phyloP scores from a whole-genome alignment of 2,888 invertebrate species.

The Synanthedon tipuliformis region DNA sequence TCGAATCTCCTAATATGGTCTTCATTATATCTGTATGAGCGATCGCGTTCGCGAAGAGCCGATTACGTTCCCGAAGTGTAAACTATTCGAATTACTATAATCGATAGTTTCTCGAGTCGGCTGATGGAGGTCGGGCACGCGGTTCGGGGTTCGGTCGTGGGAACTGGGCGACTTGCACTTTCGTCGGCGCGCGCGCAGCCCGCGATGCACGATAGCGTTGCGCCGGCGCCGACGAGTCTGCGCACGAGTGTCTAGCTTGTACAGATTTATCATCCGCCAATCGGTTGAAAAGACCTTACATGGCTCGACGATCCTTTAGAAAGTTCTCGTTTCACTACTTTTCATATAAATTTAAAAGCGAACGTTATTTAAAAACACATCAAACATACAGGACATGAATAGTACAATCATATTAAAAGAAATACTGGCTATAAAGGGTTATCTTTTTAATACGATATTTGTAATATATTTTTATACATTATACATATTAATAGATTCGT shows the following conservation, averaged over 20 bases:
- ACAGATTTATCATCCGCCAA: constrained; percentile 41
- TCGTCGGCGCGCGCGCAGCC: constrained; percentile 40
- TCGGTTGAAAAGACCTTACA: constrained; percentile 12
- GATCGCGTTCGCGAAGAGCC: constrained; percentile 31
- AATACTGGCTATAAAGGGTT: too few relatives aligned
- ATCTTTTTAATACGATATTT: too few relatives aligned
- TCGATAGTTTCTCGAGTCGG: constrained; percentile 36
- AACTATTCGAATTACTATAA: constrained; percentile 48
- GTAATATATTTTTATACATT: too few relatives aligned
- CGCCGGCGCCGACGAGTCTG: constrained; percentile 51
- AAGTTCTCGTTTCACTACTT: constrained; percentile 10
- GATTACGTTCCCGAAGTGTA: constrained; percentile 44
- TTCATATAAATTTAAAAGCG: too few relatives aligned
- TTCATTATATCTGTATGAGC: constrained; percentile 20
- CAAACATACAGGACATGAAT: too few relatives aligned
- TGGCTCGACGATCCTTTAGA: constrained; percentile 18
- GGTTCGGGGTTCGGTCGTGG: constrained; percentile 31
- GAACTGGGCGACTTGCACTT: constrained; percentile 66
- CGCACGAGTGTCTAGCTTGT: constrained; percentile 31
- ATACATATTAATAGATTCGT: too few relatives aligned
- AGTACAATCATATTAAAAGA: too few relatives aligned
- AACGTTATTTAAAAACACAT: too few relatives aligned
- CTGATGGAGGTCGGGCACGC: constrained; percentile 19
- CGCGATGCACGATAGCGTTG: constrained; percentile 31
- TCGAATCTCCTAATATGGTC: constrained; percentile 18